A percentile compares a stretch with the other conserved stretches of the same genome.
These are phyloP conservation scores for Heliocidaris erythrogramma DNA, from an alignment of 35 echinoderm and acorn worm genomes.

Conservation along the genomic window DNA sequence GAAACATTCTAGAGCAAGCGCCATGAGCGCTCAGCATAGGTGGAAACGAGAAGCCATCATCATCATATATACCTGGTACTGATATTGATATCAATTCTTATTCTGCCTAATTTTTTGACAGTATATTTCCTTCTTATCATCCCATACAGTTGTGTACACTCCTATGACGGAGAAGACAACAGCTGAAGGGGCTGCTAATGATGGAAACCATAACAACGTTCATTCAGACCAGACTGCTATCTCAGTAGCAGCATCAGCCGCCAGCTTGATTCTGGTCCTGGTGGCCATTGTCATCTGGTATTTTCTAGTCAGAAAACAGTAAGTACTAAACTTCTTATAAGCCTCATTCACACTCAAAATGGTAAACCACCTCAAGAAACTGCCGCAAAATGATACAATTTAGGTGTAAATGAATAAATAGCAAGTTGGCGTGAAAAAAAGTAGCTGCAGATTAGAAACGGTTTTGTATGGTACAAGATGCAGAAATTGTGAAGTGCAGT, in stretches of 20 bases:
- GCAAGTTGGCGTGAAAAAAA: neutral
- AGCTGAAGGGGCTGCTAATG: neutral
- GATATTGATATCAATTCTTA: too few species aligned
- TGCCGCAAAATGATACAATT: neutral
- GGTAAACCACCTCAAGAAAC: neutral
- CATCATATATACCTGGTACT: too few species aligned
- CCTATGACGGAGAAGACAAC: neutral
- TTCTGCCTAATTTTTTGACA: too few species aligned
- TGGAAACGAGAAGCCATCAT: too few species aligned
- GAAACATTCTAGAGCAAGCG: too few species aligned
- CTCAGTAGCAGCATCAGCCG: conserved; percentile 81
- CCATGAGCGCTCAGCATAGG: too few species aligned
- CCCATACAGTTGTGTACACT: neutral
- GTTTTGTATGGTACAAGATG: neutral
- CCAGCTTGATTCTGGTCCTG: conserved; percentile 71
- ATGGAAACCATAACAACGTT: neutral
- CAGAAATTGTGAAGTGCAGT: neutral
- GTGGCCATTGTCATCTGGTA: conserved; percentile 82
- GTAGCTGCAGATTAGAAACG: too few species aligned
- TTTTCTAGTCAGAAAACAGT: conserved; percentile 79
- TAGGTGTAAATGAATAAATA: neutral
- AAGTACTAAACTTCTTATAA: conserved; percentile 5
- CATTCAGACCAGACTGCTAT: conserved; percentile 51
- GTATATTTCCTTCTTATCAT: neutral
- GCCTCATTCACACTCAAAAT: neutral